Base-by-base conservation (phyloP, 2,113 vertebrate genomes). In the Poeciliopsis prolifica region DNA sequence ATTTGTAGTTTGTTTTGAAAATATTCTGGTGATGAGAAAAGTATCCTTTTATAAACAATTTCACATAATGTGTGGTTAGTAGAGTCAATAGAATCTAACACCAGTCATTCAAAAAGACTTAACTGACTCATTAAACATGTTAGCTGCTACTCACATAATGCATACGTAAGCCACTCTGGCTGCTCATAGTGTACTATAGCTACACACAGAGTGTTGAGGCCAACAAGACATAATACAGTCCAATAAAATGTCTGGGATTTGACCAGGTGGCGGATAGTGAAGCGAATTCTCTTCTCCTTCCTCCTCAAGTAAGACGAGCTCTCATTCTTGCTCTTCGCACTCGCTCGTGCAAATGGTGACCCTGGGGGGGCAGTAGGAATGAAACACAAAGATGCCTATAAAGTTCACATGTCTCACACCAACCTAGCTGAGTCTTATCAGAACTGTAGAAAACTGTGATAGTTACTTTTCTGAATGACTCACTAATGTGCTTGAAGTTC, bases 201-300 rank as follows among this genome's bases (percentile, higher is more conserved):
- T 0, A 99, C 97, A 0, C 98, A 99, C 80, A 99, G 79, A 0
- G 97, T 99, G 92, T 99, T 99, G 75, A 99, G 95, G 31, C 96
- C 96, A 4, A 99, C 98, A 69, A 99, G 95, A 0, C 96, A 99
- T 81, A 99, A 91, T 62, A 99, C 98, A 0, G 92, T 94, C 98
- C 98, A 99, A 92, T 99, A 99, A 94, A 99, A 99, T 90, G 96
- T 95, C 93, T 99, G 97, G 0, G 96, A 96, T 87, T 99, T 99
- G 89, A 99, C 98, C 96, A 99, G 95, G 68, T 95, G 96, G 0
- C 97, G 95, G 78, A 98, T 97, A 89, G 97, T 97, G 92, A 99
- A 99, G 9, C 97, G 96, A 62, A 98, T 93, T 93, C 97, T 95
- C 84, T 99, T 99, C 92, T 97, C 97, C 81, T 99, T 99, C 81